Base-by-base conservation (phyloP, 2,113 vertebrate genomes). In the Anas platyrhynchos region DNA sequence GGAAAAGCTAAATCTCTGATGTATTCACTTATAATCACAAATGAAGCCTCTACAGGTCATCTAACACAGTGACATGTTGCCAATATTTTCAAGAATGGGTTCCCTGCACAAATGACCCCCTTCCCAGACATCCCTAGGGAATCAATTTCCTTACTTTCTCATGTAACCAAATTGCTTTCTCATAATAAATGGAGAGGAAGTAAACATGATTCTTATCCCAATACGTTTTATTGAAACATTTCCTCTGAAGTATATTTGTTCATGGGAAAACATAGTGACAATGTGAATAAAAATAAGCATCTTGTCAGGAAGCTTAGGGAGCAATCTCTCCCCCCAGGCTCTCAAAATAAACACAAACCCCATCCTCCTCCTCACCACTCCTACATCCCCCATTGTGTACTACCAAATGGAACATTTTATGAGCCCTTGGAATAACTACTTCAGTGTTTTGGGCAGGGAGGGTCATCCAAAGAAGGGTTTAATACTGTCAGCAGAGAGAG, bases 201-300 rank as follows among this genome's bases (percentile, higher is more conserved):
- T 56, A 85, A 91, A 58, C 6, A 34, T 0, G 0, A 86, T 93
- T 65, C 62, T 95, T 95, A 65, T 88, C 56, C 92, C 91, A 80
- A 78, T 93, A 65, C 36, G 75, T 41, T 50, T 83, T 86, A 74
- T 88, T 88, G 93, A 93, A 90, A 90, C 73, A 26, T 83, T 94
- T 96, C 85, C 74, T 94, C 93, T 90, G 65, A 91, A 94, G 76
- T 86, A 83, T 94, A 93, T 96, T 95, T 96, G 79, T 94, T 96
- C 93, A 83, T 93, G 85, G 79, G 83, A 95, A 96, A 95, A 86
- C 83, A 72, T 25, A 90, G 90, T 94, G 92, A 95, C 89, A 97
- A 86, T 91, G 88, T 66, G 88, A 83, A 96, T 81, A 88, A 95
- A 95, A 93, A 94, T 83, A 96, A 93, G 65, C 75, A 71, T 83